A percentile compares a stretch with the other conserved stretches of the same genome.
Conservation (phyloP, 1,140 invertebrate genomes). For the Drosophila azteca region DNA sequence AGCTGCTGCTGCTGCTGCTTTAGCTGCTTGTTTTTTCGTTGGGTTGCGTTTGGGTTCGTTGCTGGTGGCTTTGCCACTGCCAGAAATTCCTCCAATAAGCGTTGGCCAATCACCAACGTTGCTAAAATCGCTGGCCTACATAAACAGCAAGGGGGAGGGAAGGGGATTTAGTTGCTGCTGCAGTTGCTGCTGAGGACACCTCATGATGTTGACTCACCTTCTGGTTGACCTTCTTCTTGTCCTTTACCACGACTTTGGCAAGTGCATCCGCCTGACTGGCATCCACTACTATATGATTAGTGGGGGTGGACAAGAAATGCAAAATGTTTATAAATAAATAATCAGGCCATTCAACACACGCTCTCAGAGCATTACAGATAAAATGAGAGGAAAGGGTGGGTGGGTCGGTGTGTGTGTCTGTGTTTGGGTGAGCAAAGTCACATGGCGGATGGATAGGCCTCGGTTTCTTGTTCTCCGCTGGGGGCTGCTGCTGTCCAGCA, state of each 20-base stretch:
- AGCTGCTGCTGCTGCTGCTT: conserved; percentile 42
- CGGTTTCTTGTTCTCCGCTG: conserved; percentile 2
- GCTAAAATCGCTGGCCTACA: conserved; percentile 88
- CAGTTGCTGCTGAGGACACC: too few relatives aligned
- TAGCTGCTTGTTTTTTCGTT: conserved; percentile 64
- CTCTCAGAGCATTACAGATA: conserved; percentile 29
- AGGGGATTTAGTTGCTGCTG: too few relatives aligned
- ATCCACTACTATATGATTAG: conserved; percentile 50
- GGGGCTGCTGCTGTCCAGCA: not conserved
- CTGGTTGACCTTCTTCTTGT: conserved; percentile 87
- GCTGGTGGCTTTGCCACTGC: conserved; percentile 77
- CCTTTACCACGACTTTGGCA: conserved; percentile 86
- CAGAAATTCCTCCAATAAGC: conserved; percentile 83
- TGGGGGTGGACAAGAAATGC: conserved; percentile 17
- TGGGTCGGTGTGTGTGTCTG: too few relatives aligned
- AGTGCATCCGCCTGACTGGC: conserved; percentile 78
- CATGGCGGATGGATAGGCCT: conserved; percentile 23
- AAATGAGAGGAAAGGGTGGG: not conserved
- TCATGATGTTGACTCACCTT: conserved; percentile 84
- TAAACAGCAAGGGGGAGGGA: not conserved
- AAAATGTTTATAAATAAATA: conserved; percentile 51
- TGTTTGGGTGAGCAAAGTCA: conserved; percentile 18
- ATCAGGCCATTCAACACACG: conserved; percentile 41
- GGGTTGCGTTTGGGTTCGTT: conserved; percentile 78
- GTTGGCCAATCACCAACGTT: conserved; percentile 92